Percentiles rank a stretch among this genome's conserved stretches.
phyloP scores from a whole-genome alignment of 2,797 vertebrate species.

The Pseudochirops corinnae region DNA sequence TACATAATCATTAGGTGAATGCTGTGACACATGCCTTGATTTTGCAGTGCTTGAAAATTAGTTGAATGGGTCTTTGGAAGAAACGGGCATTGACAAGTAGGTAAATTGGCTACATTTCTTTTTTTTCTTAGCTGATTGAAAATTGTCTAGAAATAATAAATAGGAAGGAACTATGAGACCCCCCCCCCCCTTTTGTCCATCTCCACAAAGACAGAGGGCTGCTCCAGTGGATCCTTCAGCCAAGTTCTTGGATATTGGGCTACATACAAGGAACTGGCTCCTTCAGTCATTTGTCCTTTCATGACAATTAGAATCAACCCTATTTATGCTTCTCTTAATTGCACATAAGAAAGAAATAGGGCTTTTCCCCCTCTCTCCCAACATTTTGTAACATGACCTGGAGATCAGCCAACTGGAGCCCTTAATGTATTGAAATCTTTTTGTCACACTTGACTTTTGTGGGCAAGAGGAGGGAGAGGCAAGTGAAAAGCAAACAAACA shows the following conservation, averaged over 20 bases:
- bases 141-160: slow-evolving; percentile 27
- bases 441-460: not conserved
- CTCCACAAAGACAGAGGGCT: not conserved
- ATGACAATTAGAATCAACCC: slow-evolving; percentile 15
- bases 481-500: slow-evolving; percentile 28
- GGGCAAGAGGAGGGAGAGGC: not conserved
- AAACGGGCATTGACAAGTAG: not conserved
- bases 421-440: not conserved
- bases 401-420: not conserved
- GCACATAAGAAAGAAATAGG: not conserved
- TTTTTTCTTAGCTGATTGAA: slow-evolving; percentile 25
- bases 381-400: slow-evolving; percentile 5
- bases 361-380: slow-evolving; percentile 5
- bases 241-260: not conserved
- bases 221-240: not conserved
- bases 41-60: not conserved
- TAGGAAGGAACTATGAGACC: slow-evolving; percentile 19
- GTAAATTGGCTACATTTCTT: not conserved
- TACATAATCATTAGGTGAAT: not conserved
- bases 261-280: slow-evolving; percentile 10
- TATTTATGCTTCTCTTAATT: slow-evolving; percentile 29
- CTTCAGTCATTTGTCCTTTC: not conserved
- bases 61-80: not conserved
- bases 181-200: slow-evolving; percentile 1
- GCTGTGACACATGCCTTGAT: not conserved